These are phyloP conservation scores for Papilio xuthus DNA, from an alignment of 1,140 invertebrate species.

Conservation along the genomic window DNA sequence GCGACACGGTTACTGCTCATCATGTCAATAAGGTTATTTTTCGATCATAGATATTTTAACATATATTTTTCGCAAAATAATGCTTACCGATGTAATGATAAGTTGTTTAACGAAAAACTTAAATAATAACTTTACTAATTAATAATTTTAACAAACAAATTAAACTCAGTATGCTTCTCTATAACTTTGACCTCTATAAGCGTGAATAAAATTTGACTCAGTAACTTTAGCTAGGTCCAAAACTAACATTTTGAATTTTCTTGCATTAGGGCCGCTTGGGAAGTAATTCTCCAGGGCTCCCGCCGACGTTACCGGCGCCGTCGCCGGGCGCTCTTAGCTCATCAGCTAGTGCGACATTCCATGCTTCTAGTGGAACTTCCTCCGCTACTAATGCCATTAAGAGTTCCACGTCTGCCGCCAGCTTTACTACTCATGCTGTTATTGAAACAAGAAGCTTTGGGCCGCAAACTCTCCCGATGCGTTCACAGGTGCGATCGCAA, in stretches of 20 bases:
- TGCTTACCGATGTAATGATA: neutral
- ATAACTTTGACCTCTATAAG: neutral
- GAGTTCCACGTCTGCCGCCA: slow-evolving; percentile 82
- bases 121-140: too few species aligned
- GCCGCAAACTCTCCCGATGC: slow-evolving; percentile 78
- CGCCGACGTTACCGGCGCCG: slow-evolving; percentile 85
- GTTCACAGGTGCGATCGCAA: slow-evolving; percentile 73
- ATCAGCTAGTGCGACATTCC: slow-evolving; percentile 77
- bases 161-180: neutral
- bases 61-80: neutral
- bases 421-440: slow-evolving; percentile 81
- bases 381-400: slow-evolving; percentile 81
- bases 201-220: neutral
- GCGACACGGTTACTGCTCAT: slow-evolving; percentile 81
- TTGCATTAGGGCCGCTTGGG: slow-evolving; percentile 66
- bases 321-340: slow-evolving; percentile 82
- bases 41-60: neutral
- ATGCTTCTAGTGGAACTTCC: slow-evolving; percentile 77
- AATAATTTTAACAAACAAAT: neutral
- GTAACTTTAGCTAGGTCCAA: neutral
- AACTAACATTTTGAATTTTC: slow-evolving; percentile 34
- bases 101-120: too few species aligned
- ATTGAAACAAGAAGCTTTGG: slow-evolving; percentile 81
- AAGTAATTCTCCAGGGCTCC: slow-evolving; percentile 81
- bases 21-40: slow-evolving; percentile 68